Conservation (phyloP, 2,113 vertebrate genomes). For the Sinocyclocheilus grahami region DNA sequence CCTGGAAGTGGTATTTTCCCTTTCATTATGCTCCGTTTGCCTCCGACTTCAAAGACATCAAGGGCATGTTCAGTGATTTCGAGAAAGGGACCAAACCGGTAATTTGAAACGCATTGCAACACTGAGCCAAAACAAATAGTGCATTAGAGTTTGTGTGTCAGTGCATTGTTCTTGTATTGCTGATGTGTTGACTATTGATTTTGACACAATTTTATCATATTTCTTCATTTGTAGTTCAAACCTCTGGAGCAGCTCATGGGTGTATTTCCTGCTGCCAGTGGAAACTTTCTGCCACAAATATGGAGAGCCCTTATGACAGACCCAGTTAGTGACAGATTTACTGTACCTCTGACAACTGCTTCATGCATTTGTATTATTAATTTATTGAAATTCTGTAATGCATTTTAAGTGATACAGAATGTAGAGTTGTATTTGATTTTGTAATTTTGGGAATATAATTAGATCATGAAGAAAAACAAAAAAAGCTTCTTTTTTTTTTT, state of each 20-base stretch:
- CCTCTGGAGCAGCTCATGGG: slow-evolving; percentile 97
- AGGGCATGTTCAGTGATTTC: slow-evolving; percentile 87
- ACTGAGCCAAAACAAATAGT: no score
- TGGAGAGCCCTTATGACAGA: slow-evolving; percentile 94
- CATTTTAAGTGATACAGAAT: no score
- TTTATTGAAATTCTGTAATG: background rate
- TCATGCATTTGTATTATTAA: no score
- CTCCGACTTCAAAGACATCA: slow-evolving; percentile 94
- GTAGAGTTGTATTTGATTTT: no score
- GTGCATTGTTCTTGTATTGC: background rate
- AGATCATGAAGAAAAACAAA: no score
- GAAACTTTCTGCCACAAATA: slow-evolving; percentile 89
- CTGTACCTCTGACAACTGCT: background rate
- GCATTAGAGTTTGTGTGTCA: no score
- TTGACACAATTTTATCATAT: background rate
- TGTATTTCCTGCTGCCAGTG: slow-evolving; percentile 96
- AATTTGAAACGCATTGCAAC: slow-evolving; percentile 55
- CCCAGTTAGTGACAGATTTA: slow-evolving; percentile 75
- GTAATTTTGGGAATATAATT: no score
- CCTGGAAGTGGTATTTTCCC: slow-evolving; percentile 99
- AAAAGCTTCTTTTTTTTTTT: no score
- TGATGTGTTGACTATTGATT: background rate
- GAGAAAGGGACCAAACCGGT: slow-evolving; percentile 93
- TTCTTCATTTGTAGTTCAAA: slow-evolving; percentile 82
- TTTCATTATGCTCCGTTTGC: slow-evolving; percentile 98